Conservation (phyloP, 37 sponge, comb jelly and placozoan genomes). For the Beroe forskalii region DNA sequence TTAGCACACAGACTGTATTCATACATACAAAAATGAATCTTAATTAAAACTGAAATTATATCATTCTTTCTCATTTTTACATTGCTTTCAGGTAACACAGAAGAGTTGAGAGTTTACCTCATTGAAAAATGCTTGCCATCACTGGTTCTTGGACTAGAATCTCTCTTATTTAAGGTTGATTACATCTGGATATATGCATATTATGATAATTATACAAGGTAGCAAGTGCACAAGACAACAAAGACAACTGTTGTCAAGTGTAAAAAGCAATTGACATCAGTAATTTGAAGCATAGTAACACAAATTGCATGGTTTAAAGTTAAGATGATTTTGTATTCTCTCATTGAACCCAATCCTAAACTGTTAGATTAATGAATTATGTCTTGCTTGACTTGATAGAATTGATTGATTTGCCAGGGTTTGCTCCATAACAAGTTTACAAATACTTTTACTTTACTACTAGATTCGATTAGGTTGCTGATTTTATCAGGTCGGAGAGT, state of each 20-base stretch:
- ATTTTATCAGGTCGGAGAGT: background rate
- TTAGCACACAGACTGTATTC: background rate
- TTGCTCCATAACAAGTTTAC: too few species aligned
- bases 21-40: background rate
- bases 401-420: background rate
- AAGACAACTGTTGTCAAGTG: too few species aligned
- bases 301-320: too few species aligned
- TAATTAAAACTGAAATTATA: too few species aligned
- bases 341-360: too few species aligned
- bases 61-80: too few species aligned
- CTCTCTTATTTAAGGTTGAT: slow-evolving; percentile 75
- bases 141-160: slow-evolving; percentile 79
- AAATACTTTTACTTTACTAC: too few species aligned
- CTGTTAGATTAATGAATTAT: too few species aligned
- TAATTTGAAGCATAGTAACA: too few species aligned
- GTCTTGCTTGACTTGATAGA: background rate
- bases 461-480: too few species aligned
- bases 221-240: too few species aligned
- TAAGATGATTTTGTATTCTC: too few species aligned
- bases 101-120: slow-evolving; percentile 71
- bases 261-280: background rate
- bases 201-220: background rate
- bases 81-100: slow-evolving; percentile 32
- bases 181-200: background rate
- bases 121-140: slow-evolving; percentile 77